These are phyloP conservation scores for Acanthurus tractus DNA, from an alignment of 2,797 vertebrate genomes.

Conservation along the genomic window DNA sequence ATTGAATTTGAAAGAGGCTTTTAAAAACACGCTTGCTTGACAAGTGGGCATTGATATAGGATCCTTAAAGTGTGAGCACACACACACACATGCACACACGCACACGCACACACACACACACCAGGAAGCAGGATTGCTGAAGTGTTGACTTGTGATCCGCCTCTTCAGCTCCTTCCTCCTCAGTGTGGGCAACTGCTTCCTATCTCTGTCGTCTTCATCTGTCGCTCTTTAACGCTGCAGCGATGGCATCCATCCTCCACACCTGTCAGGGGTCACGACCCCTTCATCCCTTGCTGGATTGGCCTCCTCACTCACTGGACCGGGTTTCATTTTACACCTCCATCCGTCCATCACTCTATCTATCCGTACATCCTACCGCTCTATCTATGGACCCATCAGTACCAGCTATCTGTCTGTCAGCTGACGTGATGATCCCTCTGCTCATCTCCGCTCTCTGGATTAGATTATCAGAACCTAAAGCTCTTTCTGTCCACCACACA, in stretches of 20 bases:
- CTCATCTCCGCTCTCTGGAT: conserved; percentile 64
- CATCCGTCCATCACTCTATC: conserved; percentile 48
- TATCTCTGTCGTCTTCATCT: conserved; percentile 55
- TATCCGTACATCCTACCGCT: conserved; percentile 57
- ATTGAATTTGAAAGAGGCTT: conserved; percentile 32
- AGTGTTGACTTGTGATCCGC: conserved; percentile 63
- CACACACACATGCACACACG: conserved; percentile 4
- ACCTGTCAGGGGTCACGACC: conserved; percentile 71
- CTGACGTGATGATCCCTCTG: conserved; percentile 59
- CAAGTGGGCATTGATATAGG: conserved; percentile 32
- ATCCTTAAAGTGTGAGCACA: conserved; percentile 17
- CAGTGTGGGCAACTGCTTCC: conserved; percentile 30
- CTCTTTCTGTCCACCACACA: conserved; percentile 29
- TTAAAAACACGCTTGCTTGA: conserved; percentile 20
- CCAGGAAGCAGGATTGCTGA: conserved; percentile 43
- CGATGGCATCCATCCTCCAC: conserved; percentile 64
- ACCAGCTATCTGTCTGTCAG: conserved; percentile 51
- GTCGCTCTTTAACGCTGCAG: conserved; percentile 35
- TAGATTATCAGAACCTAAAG: conserved; percentile 33
- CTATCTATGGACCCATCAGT: conserved; percentile 44
- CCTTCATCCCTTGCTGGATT: conserved; percentile 34
- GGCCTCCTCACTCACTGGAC: conserved; percentile 32
- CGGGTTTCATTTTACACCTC: conserved; percentile 71
- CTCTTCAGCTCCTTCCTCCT: conserved; percentile 33
- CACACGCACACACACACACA: conserved; percentile 19